phyloP scores from a whole-genome alignment of 2,113 vertebrate species.

The Orcinus orca region DNA sequence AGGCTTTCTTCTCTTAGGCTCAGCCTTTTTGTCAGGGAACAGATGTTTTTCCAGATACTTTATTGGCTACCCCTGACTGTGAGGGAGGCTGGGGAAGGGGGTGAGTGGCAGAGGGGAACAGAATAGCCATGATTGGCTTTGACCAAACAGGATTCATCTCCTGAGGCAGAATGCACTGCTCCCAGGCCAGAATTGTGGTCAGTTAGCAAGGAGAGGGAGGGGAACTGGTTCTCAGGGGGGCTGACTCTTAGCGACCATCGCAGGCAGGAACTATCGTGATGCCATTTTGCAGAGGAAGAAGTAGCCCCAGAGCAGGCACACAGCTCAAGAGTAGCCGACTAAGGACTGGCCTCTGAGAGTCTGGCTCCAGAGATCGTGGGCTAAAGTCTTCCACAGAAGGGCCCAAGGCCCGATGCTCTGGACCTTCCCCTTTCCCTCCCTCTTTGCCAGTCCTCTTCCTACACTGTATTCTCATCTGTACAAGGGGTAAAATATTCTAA shows the following conservation, averaged over 20 bases:
- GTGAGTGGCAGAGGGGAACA: background rate
- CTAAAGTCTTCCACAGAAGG: background rate
- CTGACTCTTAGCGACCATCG: background rate
- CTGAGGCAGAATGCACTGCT: background rate
- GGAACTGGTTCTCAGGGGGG: background rate
- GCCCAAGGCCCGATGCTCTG: background rate
- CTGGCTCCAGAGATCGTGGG: background rate
- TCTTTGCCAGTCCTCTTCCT: background rate
- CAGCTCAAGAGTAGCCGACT: background rate
- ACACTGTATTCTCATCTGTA: background rate
- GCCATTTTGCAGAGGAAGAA: background rate
- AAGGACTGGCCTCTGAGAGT: background rate
- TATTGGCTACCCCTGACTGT: background rate
- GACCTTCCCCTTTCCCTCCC: background rate
- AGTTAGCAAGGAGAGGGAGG: background rate
- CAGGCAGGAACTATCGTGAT: background rate
- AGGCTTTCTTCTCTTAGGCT: background rate
- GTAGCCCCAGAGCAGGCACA: background rate
- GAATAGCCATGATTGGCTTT: background rate
- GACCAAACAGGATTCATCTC: background rate
- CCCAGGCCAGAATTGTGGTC: background rate
- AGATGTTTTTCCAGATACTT: background rate
- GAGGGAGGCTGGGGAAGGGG: background rate
- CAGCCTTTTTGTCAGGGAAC: background rate
- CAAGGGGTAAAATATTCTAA: no score